These are phyloP conservation scores for Tinea pellionella DNA, from an alignment of 2,888 invertebrate species.

Conservation along the genomic window DNA sequence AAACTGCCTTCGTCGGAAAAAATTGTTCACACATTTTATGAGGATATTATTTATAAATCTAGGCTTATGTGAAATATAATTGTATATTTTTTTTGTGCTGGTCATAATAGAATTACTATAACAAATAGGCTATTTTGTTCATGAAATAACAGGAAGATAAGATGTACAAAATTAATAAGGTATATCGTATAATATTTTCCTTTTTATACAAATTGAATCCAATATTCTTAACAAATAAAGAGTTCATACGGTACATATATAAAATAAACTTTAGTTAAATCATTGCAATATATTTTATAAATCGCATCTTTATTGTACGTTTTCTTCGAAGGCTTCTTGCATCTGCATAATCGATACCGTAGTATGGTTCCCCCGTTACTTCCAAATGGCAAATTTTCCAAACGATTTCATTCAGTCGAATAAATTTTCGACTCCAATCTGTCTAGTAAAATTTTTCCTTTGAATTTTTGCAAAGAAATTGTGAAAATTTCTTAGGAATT, in stretches of 20 bases:
- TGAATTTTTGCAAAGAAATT: background rate
- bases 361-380: slow-evolving; percentile 61
- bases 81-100: no score
- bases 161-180: no score
- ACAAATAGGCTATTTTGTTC: no score
- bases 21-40: background rate
- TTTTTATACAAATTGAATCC: no score
- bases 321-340: slow-evolving; percentile 27
- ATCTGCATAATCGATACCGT: slow-evolving; percentile 68
- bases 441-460: slow-evolving; percentile 9
- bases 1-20: background rate
- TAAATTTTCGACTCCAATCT: slow-evolving; percentile 55
- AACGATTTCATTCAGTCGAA: slow-evolving; percentile 61
- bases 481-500: background rate
- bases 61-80: no score
- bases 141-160: no score
- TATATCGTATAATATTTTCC: no score
- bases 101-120: no score
- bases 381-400: slow-evolving; percentile 69
- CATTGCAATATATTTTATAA: background rate
- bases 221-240: background rate
- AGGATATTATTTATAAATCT: background rate
- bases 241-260: background rate
- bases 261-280: background rate
- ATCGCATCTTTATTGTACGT: background rate